A percentile compares a stretch with the other conserved stretches of the same genome.
phyloP scores from a whole-genome alignment of 2,113 vertebrate species.

The Gallinago undulata region DNA sequence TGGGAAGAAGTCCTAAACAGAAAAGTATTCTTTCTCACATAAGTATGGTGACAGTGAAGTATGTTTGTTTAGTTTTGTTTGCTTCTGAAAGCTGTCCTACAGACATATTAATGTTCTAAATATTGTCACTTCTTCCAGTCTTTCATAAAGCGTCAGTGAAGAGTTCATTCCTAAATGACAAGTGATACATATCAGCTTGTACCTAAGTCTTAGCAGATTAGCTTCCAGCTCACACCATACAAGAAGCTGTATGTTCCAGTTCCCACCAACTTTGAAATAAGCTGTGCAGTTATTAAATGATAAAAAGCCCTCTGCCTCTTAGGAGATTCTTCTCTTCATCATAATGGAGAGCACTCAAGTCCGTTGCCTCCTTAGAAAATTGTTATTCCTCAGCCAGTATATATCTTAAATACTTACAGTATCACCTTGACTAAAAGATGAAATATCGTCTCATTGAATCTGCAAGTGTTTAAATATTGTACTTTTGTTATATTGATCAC shows the following conservation, averaged over 20 bases:
- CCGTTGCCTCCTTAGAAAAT: background rate
- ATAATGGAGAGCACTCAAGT: background rate
- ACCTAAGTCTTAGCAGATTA: background rate
- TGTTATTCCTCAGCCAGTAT: background rate
- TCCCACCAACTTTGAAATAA: background rate
- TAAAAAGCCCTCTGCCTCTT: background rate
- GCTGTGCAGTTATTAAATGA: background rate
- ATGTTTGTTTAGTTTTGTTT: background rate
- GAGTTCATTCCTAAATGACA: background rate
- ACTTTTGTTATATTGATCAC: background rate
- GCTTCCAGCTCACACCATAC: background rate
- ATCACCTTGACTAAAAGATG: background rate
- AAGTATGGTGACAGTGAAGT: background rate
- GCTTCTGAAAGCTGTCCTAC: background rate
- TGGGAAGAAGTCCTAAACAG: background rate
- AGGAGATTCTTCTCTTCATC: background rate
- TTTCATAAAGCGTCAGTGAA: background rate
- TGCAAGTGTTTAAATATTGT: background rate
- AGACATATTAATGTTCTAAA: background rate
- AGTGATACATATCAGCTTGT: background rate
- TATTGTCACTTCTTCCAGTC: background rate
- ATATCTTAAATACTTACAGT: background rate
- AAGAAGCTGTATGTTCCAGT: background rate
- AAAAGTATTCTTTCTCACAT: background rate
- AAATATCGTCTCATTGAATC: background rate